Conservation (phyloP, 1,140 invertebrate genomes). For the Heliconius nattereri region DNA sequence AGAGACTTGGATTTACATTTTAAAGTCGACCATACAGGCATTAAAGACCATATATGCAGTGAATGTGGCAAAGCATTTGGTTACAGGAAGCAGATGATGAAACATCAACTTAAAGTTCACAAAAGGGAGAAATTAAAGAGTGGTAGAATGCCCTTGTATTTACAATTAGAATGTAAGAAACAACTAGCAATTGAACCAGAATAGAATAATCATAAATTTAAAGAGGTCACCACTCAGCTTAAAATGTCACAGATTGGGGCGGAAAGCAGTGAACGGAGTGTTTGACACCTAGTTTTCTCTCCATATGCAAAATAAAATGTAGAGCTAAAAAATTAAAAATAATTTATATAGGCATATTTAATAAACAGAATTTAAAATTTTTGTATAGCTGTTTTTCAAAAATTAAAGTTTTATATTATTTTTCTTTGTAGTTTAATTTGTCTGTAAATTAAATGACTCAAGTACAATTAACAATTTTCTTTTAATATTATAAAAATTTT, state of each 20-base stretch:
- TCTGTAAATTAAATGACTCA: neutral
- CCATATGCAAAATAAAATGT: too few species aligned
- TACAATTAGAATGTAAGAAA: conserved; percentile 44
- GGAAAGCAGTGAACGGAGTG: too few species aligned
- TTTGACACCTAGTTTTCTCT: too few species aligned
- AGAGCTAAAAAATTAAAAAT: neutral
- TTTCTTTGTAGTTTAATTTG: neutral
- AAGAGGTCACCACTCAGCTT: too few species aligned
- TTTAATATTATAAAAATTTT: too few species aligned
- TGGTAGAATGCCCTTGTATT: conserved; percentile 68
- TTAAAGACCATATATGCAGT: conserved; percentile 79
- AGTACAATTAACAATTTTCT: too few species aligned
- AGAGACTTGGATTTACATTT: conserved; percentile 62
- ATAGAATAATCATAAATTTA: neutral
- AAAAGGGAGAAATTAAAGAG: conserved; percentile 71
- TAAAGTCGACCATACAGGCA: conserved; percentile 78
- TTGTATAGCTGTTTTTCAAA: neutral
- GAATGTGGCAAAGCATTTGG: conserved; percentile 81
- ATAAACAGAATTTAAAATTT: neutral
- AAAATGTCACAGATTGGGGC: too few species aligned
- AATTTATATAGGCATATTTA: neutral
- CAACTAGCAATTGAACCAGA: conserved; percentile 23
- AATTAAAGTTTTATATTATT: neutral
- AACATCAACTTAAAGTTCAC: conserved; percentile 79
- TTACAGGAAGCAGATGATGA: conserved; percentile 78